These are phyloP conservation scores for Nebria salina DNA, from an alignment of 2,888 invertebrate species.

Conservation along the genomic window DNA sequence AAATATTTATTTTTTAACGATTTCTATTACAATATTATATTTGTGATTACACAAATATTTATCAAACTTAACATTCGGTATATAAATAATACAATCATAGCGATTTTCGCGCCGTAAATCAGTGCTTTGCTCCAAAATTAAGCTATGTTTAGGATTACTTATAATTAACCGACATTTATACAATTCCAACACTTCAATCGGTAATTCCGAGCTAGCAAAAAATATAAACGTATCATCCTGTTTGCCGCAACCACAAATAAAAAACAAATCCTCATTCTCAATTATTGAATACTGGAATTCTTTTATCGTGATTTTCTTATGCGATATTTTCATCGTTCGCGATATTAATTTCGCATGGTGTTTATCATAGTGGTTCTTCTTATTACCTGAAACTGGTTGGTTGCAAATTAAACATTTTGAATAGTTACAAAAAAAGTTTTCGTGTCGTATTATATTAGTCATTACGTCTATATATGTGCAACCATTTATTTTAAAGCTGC, in stretches of 20 bases:
- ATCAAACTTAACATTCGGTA: background rate
- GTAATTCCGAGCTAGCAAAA: background rate
- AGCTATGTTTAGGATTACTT: background rate
- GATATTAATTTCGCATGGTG: background rate
- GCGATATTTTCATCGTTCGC: background rate
- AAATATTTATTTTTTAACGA: background rate
- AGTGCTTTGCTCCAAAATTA: background rate
- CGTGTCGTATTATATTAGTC: background rate
- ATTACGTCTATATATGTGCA: background rate
- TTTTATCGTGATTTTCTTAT: background rate
- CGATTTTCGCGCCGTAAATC: background rate
- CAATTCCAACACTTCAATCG: background rate
- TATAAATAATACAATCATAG: background rate
- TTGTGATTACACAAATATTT: background rate
- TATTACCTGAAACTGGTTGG: background rate
- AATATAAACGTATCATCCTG: background rate
- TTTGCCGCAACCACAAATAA: conserved; percentile 2
- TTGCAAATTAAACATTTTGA: conserved; percentile 3
- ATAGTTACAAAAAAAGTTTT: conserved; percentile 5
- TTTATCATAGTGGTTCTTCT: background rate
- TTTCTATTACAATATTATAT: background rate
- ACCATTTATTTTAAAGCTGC: background rate
- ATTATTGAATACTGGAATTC: background rate
- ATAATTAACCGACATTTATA: background rate
- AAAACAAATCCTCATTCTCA: background rate